phyloP scores from a whole-genome alignment of 2,797 vertebrate species.

The Falco cherrug region DNA sequence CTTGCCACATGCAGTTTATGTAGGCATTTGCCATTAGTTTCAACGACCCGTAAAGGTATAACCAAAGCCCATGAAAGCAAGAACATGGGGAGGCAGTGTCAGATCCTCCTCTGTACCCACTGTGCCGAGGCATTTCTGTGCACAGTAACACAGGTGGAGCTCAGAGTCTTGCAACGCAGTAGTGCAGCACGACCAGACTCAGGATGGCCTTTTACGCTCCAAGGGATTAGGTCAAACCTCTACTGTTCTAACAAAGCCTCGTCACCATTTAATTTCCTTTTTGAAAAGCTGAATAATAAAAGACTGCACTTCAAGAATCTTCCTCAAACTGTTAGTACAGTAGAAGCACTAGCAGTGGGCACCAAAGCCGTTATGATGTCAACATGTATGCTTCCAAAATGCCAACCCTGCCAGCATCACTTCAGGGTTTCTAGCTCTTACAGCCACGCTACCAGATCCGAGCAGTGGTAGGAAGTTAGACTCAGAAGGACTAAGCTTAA shows the following conservation, averaged over 20 bases:
- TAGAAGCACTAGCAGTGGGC: constrained; percentile 71
- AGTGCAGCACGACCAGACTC: constrained; percentile 38
- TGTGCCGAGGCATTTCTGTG: background rate
- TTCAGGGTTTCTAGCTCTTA: background rate
- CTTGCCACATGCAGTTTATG: constrained; percentile 65
- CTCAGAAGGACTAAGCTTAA: background rate
- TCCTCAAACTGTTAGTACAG: constrained; percentile 28
- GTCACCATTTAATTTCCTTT: constrained; percentile 63
- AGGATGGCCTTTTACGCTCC: background rate
- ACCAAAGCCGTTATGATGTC: constrained; percentile 82
- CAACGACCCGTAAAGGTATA: background rate
- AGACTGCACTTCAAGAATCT: background rate
- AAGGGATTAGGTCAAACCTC: constrained; percentile 12
- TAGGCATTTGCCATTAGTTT: background rate
- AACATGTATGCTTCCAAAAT: background rate
- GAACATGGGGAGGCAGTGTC: background rate
- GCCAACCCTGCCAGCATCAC: background rate
- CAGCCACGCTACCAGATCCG: rapidly evolving
- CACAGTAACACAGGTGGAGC: background rate
- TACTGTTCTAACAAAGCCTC: constrained; percentile 36
- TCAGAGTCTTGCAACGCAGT: background rate
- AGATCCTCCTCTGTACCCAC: background rate
- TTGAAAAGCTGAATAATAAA: background rate
- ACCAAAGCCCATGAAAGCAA: constrained; percentile 32
- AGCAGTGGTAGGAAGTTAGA: background rate